Conservation (phyloP, 2,113 vertebrate species). For the Danionella cerebrum region DNA sequence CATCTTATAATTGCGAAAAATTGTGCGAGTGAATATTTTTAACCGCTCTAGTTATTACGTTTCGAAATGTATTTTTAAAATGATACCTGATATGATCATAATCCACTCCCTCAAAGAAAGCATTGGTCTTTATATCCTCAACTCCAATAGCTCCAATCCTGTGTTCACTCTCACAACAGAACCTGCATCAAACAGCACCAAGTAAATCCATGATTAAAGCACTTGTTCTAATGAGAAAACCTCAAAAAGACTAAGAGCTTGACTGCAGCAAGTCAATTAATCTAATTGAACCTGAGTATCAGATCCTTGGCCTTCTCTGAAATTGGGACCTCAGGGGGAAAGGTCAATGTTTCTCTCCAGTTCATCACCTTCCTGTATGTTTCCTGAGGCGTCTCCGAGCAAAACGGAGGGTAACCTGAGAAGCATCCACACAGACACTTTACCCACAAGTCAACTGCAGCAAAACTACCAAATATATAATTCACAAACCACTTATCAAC, state of each 20-base stretch:
- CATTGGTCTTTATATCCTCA: slow-evolving; percentile 91
- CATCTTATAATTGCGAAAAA: too few relatives aligned
- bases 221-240: too few relatives aligned
- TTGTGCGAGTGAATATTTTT: too few relatives aligned
- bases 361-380: slow-evolving; percentile 99
- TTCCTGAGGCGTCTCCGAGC: slow-evolving; percentile 96
- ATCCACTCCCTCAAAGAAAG: slow-evolving; percentile 97
- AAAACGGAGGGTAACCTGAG: slow-evolving; percentile 94
- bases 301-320: slow-evolving; percentile 98
- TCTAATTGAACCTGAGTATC: slow-evolving; percentile 77
- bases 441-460: not conserved
- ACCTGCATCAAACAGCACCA: slow-evolving; percentile 59
- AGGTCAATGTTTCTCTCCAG: slow-evolving; percentile 92
- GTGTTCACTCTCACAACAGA: slow-evolving; percentile 96
- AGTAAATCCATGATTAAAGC: too few relatives aligned
- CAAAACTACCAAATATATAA: not conserved
- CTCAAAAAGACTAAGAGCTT: too few relatives aligned
- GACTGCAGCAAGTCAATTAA: too few relatives aligned
- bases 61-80: too few relatives aligned
- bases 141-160: slow-evolving; percentile 84
- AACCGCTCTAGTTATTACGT: too few relatives aligned
- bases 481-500: slow-evolving; percentile 18
- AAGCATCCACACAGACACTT: not conserved
- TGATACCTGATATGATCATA: slow-evolving; percentile 99
- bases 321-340: slow-evolving; percentile 95